phyloP scores from a whole-genome alignment of 2,797 vertebrate genomes.

The Halcyon chelicuti region DNA sequence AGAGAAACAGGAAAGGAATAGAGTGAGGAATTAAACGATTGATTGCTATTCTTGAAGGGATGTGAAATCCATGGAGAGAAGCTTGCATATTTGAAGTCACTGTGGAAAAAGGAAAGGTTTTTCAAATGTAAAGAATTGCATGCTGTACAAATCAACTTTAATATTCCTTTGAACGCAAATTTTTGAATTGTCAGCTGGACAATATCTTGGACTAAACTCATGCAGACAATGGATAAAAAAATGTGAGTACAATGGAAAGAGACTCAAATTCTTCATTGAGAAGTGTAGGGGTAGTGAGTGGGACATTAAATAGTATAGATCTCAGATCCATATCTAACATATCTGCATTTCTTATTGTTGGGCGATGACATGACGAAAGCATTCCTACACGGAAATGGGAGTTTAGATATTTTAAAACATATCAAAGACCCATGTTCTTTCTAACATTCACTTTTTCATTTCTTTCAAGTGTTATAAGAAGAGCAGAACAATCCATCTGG shows the following conservation, averaged over 20 bases:
- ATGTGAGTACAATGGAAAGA: neutral
- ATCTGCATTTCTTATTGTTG: neutral
- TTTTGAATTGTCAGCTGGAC: neutral
- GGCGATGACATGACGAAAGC: neutral
- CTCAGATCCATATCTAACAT: neutral
- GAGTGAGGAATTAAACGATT: neutral
- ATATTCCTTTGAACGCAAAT: neutral
- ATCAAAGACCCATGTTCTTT: neutral
- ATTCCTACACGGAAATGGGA: neutral
- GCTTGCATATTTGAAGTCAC: neutral
- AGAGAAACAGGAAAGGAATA: neutral
- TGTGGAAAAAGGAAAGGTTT: neutral
- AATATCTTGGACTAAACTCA: neutral
- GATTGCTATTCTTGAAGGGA: neutral
- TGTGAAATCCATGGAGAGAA: neutral
- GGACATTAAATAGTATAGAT: neutral
- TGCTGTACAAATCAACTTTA: neutral
- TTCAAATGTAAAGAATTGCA: neutral
- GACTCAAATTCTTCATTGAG: neutral
- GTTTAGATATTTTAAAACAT: neutral
- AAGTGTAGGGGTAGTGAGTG: neutral
- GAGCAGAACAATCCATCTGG: neutral
- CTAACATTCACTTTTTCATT: neutral
- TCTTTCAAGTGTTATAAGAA: neutral
- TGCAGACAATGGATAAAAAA: neutral